Evolutionary conservation across 2,113 vertebrate genomes (phyloP).

Genomic region (Halcyon senegalensis): DNA sequence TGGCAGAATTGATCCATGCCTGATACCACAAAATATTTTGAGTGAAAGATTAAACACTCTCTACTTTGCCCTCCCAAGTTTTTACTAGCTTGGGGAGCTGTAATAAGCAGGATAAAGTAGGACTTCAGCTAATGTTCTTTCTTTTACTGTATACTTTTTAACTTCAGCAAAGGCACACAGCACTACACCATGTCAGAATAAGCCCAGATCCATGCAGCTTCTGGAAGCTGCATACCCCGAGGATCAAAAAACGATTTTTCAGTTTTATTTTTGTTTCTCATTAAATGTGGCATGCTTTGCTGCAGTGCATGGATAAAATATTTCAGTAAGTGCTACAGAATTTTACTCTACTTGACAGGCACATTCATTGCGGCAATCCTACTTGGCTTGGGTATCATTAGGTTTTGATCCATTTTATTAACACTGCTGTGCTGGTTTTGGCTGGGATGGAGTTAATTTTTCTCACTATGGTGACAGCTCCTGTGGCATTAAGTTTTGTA

Average conservation of each 20-base stretch:
- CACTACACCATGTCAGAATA: not conserved
- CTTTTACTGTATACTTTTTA: not conserved
- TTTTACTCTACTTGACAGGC: not conserved
- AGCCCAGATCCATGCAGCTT: not conserved
- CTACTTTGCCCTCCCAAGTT: fast-evolving
- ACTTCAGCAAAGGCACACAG: not conserved
- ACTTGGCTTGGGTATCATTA: not conserved
- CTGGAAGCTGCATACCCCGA: not conserved
- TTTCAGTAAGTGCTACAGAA: not conserved
- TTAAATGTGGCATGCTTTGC: not conserved
- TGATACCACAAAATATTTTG: not conserved
- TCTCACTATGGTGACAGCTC: not conserved
- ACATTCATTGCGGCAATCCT: not conserved
- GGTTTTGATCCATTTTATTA: not conserved
- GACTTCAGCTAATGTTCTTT: not conserved
- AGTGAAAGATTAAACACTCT: not conserved
- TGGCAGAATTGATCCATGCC: not conserved
- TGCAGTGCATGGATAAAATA: not conserved
- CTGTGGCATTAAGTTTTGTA: not conserved
- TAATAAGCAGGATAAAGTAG: not conserved
- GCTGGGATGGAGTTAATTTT: not conserved
- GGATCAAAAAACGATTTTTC: not conserved
- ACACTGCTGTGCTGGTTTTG: not conserved
- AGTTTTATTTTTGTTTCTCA: not conserved
- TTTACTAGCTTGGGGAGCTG: not conserved